These are phyloP conservation scores for Diplazon laetatorius DNA, from an alignment of 2,888 invertebrate genomes.

Conservation along the genomic window DNA sequence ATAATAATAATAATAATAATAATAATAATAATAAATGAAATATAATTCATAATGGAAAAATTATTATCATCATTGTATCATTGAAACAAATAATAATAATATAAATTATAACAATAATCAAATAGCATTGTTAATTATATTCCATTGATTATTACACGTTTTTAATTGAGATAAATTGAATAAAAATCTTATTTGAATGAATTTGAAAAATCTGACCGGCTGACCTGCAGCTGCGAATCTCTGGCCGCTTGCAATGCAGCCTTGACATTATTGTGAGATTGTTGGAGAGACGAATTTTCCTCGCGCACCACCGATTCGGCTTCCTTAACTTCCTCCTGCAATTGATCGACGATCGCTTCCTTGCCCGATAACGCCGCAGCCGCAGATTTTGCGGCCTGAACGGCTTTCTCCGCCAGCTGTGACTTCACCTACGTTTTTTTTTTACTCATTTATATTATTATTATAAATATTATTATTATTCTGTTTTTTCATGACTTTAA, in stretches of 20 bases:
- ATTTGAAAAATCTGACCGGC: slow-evolving; percentile 13
- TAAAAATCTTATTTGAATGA: background rate
- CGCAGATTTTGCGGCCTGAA: slow-evolving; percentile 76
- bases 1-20: no score
- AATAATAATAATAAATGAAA: no score
- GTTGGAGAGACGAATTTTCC: slow-evolving; percentile 85
- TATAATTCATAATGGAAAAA: no score
- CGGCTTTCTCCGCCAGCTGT: slow-evolving; percentile 77
- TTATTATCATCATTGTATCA: no score
- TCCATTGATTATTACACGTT: background rate
- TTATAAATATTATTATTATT: no score
- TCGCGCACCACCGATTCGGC: slow-evolving; percentile 86
- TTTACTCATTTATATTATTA: no score
- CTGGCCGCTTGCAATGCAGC: slow-evolving; percentile 87
- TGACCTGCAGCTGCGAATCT: slow-evolving; percentile 85
- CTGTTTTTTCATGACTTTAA: no score
- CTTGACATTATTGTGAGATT: slow-evolving; percentile 86
- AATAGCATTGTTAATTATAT: background rate
- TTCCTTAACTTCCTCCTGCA: slow-evolving; percentile 83
- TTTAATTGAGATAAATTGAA: background rate
- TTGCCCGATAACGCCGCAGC: slow-evolving; percentile 74
- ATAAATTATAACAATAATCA: background rate
- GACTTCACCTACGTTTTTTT: slow-evolving; percentile 73
- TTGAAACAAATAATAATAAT: background rate
- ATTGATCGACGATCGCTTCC: slow-evolving; percentile 73